These are phyloP conservation scores for Crossaster papposus DNA, from an alignment of 53 echinoderm and acorn worm species.

Conservation along the genomic window DNA sequence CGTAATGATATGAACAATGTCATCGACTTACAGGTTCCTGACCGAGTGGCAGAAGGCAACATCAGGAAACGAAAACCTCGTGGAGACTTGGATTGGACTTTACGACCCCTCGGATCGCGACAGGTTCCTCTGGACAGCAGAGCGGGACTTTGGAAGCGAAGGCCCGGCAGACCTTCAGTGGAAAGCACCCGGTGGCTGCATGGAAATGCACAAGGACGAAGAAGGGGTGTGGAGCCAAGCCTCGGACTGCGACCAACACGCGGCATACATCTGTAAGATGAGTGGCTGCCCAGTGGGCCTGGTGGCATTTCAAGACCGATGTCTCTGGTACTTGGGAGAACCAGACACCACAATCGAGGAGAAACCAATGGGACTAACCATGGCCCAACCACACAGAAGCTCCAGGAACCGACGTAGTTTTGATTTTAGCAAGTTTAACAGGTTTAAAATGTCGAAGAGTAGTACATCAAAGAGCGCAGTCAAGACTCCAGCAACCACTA, in stretches of 20 bases:
- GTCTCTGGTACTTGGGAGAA: conserved; percentile 29
- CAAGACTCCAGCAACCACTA: too few relatives aligned
- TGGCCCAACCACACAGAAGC: not conserved
- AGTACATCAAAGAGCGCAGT: not conserved
- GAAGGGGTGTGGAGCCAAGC: conserved; percentile 17
- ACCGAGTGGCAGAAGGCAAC: conserved; percentile 31
- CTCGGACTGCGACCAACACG: not conserved
- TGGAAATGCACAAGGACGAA: conserved; percentile 7
- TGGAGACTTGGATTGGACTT: conserved; percentile 37
- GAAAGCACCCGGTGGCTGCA: not conserved
- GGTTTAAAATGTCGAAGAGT: not conserved
- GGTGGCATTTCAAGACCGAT: conserved; percentile 15
- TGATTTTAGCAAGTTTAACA: not conserved
- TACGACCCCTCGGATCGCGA: not conserved
- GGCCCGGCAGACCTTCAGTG: not conserved
- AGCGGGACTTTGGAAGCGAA: conserved; percentile 5
- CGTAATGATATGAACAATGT: not conserved
- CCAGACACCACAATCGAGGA: not conserved
- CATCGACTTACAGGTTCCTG: conserved; percentile 15
- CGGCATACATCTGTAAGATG: conserved; percentile 37
- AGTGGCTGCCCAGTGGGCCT: conserved; percentile 14
- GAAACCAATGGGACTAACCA: not conserved
- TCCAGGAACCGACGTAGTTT: conserved; percentile 20
- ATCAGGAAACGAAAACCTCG: not conserved
- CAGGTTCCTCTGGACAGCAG: conserved; percentile 1